phyloP scores from a whole-genome alignment of 2,888 invertebrate genomes.

The Hirtodrosophila duncani region DNA sequence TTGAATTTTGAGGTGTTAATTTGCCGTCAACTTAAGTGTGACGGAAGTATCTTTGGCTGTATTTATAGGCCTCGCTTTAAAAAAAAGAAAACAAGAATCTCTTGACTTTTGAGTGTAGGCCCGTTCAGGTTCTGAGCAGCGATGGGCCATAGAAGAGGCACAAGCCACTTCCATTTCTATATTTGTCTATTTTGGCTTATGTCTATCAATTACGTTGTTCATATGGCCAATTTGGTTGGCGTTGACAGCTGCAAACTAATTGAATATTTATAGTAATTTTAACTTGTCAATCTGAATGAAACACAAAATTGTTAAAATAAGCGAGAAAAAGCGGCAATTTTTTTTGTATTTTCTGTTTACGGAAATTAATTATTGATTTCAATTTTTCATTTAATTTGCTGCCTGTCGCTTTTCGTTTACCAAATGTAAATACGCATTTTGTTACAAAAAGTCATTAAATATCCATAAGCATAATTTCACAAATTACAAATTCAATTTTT shows the following conservation, averaged over 20 bases:
- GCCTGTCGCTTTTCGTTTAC: constrained; percentile 15
- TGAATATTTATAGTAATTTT: too few relatives aligned
- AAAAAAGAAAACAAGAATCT: background rate
- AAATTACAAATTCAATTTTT: constrained; percentile 15
- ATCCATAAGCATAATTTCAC: constrained; percentile 51
- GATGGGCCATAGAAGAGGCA: too few relatives aligned
- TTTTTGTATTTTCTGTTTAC: too few relatives aligned
- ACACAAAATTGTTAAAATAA: too few relatives aligned
- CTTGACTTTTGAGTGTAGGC: background rate
- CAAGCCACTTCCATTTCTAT: too few relatives aligned
- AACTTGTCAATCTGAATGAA: too few relatives aligned
- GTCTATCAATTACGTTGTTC: too few relatives aligned
- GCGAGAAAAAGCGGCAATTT: too few relatives aligned
- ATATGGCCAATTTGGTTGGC: too few relatives aligned
- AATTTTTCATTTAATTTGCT: constrained; percentile 8
- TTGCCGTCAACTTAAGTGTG: constrained; percentile 1
- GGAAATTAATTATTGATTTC: constrained; percentile 60
- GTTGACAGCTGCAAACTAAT: too few relatives aligned
- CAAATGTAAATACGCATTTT: constrained; percentile 34
- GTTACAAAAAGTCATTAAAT: constrained; percentile 47
- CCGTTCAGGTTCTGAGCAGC: too few relatives aligned
- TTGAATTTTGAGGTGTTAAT: constrained; percentile 15
- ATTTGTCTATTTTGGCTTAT: too few relatives aligned
- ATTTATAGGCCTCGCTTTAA: background rate
- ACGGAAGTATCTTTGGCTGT: constrained; percentile 2